phyloP scores from a whole-genome alignment of 2,888 invertebrate genomes.

The Eilema caniola region DNA sequence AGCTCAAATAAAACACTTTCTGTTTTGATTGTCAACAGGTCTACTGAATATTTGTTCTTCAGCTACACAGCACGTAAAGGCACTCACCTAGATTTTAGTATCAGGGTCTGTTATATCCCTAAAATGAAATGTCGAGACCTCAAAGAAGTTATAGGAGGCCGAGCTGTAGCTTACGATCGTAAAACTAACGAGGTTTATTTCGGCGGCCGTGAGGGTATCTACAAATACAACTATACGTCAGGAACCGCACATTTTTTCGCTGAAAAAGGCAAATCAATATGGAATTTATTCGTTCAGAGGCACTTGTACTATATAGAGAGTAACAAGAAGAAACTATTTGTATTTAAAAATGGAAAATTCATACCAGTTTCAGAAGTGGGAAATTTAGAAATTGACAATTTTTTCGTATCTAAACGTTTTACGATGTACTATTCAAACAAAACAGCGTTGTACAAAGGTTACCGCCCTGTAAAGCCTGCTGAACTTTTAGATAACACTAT shows the following conservation, averaged over 20 bases:
- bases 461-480: slow-evolving; percentile 49
- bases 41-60: slow-evolving; percentile 16
- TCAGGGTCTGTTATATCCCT: slow-evolving; percentile 9
- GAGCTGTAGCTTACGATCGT: slow-evolving; percentile 14
- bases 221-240: slow-evolving; percentile 16
- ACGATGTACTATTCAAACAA: slow-evolving; percentile 74
- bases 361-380: slow-evolving; percentile 66
- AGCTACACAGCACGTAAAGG: slow-evolving; percentile 16
- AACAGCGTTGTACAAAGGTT: slow-evolving; percentile 75
- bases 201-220: slow-evolving; percentile 19
- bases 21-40: slow-evolving; percentile 4
- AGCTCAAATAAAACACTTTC: background rate
- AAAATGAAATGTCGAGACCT: slow-evolving; percentile 14
- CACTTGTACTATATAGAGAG: slow-evolving; percentile 79
- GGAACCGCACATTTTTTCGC: slow-evolving; percentile 53
- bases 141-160: slow-evolving; percentile 12
- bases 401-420: slow-evolving; percentile 67
- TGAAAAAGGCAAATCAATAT: slow-evolving; percentile 74
- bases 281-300: slow-evolving; percentile 70
- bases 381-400: slow-evolving; percentile 72
- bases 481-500: slow-evolving; percentile 63
- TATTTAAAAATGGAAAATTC: slow-evolving; percentile 67
- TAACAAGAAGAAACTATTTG: slow-evolving; percentile 68
- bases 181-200: slow-evolving; percentile 8
- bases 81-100: slow-evolving; percentile 7